Conservation (phyloP, 2,888 invertebrate species). For the Xanthorhoe designata region DNA sequence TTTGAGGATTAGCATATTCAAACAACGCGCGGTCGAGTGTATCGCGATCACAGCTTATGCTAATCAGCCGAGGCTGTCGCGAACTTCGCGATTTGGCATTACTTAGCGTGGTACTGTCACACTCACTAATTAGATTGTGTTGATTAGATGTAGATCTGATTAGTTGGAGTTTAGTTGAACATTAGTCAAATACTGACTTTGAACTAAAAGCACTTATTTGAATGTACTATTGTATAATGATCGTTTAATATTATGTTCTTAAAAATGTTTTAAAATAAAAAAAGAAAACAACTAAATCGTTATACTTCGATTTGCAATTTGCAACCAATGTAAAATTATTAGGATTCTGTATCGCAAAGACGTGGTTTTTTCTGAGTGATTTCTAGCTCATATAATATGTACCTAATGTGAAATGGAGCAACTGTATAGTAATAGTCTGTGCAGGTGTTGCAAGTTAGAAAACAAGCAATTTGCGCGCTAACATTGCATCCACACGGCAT, state of each 20-base stretch:
- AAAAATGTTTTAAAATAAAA: no score
- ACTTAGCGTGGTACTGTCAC: not conserved
- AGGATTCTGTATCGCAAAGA: no score
- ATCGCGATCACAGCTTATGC: not conserved
- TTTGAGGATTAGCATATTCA: conserved; percentile 14
- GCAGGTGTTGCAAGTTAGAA: conserved; percentile 9
- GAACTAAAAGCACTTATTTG: not conserved
- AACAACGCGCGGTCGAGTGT: not conserved
- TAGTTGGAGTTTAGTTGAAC: not conserved
- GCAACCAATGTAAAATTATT: no score
- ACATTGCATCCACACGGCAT: conserved; percentile 5
- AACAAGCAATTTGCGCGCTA: conserved; percentile 26
- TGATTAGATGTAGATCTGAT: not conserved
- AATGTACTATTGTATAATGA: no score
- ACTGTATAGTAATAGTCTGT: not conserved
- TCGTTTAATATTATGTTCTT: no score
- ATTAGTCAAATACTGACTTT: not conserved
- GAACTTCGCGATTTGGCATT: not conserved
- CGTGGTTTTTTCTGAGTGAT: no score
- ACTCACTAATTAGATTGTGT: not conserved
- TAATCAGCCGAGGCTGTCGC: not conserved
- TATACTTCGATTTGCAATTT: no score
- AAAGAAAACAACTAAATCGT: no score
- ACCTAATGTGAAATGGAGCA: not conserved
- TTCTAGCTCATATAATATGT: no score